Base-by-base conservation (phyloP, 37 sponge, comb jelly and placozoan genomes). In the Dysidea cf. avara region DNA sequence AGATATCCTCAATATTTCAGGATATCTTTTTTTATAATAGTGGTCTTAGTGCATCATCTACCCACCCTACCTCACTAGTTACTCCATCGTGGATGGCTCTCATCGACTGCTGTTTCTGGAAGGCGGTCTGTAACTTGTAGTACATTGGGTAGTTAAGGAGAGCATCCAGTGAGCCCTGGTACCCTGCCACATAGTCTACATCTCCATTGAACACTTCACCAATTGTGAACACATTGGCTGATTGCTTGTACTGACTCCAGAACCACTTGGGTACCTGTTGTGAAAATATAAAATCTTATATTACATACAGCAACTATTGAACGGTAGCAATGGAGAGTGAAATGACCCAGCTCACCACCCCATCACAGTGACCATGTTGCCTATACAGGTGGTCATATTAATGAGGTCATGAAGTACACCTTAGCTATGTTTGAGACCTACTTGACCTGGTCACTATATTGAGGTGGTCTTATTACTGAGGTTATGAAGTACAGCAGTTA, bases 101-200 rank as follows among this genome's bases (percentile, higher is more conserved):
- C 91, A 90, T 90, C 20, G 73, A 52, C 26, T 90, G 71, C 24
- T 53, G 69, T 20, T 55, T 12, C 63, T 81, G 81, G 49, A 86
- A 90, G 1, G 62, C 83, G 74, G 75, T 75, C 33, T 49, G 14
- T 63, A 90, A 71, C 32, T 67, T 65, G 54, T 57, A 90, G 75
- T 85, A 90, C 86, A 90, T 86, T 36, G 91, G 91, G 33, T 90
- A 90, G 83, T 86, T 90, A 17, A 90, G 79, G 0, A 80, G 66
- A 3, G 82, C 81, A 5, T 62, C 71, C 38, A 86, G 35, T 2
- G 83, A 55, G 14, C 82, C 82, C 69, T 86, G 82, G 53, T 90
- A 90, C 24, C 68, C 67, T 2, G 72, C 58, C 25, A 76, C 73
- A 39, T 90, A 90, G 18, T 35, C 22, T 0, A 70, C 71, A 36